These are phyloP conservation scores for Synanthedon myopaeformis DNA, from an alignment of 2,888 invertebrate species.

Conservation along the genomic window DNA sequence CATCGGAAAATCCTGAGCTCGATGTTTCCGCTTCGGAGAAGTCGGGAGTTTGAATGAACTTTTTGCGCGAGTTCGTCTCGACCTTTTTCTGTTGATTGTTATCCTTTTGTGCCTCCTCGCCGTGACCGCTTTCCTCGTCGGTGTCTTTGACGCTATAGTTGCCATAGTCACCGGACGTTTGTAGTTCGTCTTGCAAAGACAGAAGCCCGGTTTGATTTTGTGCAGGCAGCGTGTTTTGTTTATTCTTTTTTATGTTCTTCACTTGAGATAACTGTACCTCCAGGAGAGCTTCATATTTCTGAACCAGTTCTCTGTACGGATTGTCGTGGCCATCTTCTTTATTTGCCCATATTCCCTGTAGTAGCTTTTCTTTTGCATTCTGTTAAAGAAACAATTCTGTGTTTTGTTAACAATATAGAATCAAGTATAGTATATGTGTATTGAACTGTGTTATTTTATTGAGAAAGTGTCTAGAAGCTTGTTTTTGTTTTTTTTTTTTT, in stretches of 20 bases:
- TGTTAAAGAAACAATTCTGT: constrained; percentile 22
- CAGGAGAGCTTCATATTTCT: constrained; percentile 86
- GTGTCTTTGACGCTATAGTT: constrained; percentile 74
- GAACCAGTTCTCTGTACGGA: constrained; percentile 83
- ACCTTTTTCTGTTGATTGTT: constrained; percentile 54
- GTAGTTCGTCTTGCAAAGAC: constrained; percentile 79
- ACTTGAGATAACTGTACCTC: constrained; percentile 79
- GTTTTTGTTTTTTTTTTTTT: no score
- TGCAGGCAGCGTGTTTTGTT: constrained; percentile 28
- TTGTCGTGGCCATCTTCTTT: constrained; percentile 71
- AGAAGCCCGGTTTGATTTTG: constrained; percentile 53
- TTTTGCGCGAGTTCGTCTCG: constrained; percentile 56
- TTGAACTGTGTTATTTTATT: neutral
- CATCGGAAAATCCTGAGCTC: constrained; percentile 86
- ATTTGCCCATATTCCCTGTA: constrained; percentile 65
- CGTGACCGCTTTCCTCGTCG: constrained; percentile 74
- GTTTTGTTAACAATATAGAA: neutral
- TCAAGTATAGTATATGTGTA: neutral
- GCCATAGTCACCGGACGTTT: constrained; percentile 79
- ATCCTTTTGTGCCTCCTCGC: constrained; percentile 64
- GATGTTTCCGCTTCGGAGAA: constrained; percentile 89
- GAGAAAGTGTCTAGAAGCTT: neutral
- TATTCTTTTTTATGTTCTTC: constrained; percentile 59
- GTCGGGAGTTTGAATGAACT: constrained; percentile 80
- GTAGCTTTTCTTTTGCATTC: constrained; percentile 64